These are phyloP conservation scores for Centropyge bicolor DNA, from an alignment of 2,797 vertebrate species.

Conservation along the genomic window DNA sequence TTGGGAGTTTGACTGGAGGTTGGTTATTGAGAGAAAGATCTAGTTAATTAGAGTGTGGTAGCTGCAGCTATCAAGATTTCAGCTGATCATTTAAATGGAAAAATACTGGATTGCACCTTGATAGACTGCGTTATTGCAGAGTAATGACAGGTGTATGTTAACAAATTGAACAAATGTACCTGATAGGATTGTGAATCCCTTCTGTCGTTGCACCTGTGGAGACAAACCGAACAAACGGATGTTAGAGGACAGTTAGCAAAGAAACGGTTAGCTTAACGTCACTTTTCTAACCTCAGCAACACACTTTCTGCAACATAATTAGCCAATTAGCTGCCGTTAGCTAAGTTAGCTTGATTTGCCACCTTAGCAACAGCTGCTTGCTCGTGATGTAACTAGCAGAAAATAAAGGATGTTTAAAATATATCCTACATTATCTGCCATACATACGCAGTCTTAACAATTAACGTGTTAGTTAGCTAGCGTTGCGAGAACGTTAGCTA, in stretches of 20 bases:
- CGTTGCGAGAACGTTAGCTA: constrained; percentile 25
- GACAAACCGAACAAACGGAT: constrained; percentile 58
- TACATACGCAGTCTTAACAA: not conserved
- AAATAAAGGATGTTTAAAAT: not conserved
- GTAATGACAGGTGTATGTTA: constrained; percentile 15
- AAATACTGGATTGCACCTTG: not conserved
- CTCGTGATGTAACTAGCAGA: not conserved
- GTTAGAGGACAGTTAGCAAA: not conserved
- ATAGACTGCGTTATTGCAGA: not conserved
- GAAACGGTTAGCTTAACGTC: not conserved
- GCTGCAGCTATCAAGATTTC: not conserved
- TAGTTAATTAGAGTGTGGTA: not conserved
- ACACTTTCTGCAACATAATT: constrained; percentile 13
- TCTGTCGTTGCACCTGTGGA: constrained; percentile 96
- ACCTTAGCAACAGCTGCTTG: constrained; percentile 22
- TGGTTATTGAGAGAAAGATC: not conserved
- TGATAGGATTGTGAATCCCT: constrained; percentile 98
- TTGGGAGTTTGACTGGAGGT: not conserved
- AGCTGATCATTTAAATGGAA: accelerated
- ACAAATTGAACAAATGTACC: constrained; percentile 76
- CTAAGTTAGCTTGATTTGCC: constrained; percentile 48
- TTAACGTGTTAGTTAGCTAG: constrained; percentile 1
- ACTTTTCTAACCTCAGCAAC: not conserved
- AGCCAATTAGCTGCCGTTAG: constrained; percentile 54
- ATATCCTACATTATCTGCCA: not conserved